Evolutionary conservation across 2,888 invertebrate genomes (phyloP).

Genomic region (Cyrtodaria siliqua): DNA sequence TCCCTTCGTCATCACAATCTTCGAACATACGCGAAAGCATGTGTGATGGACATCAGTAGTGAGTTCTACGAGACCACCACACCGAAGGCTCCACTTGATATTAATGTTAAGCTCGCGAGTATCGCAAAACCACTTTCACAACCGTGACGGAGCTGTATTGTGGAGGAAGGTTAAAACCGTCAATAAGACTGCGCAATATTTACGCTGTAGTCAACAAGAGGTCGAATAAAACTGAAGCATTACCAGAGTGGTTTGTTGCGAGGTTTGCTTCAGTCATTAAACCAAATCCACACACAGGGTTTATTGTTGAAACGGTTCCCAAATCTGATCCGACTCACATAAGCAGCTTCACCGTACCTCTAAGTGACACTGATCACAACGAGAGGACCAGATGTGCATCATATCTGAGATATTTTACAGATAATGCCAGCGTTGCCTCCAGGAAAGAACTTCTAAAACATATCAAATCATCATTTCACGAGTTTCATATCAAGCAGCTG

Average conservation of each 20-base stretch:
- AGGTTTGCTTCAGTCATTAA: conserved; percentile 56
- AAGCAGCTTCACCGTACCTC: conserved; percentile 67
- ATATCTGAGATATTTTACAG: conserved; percentile 73
- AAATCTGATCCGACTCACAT: conserved; percentile 53
- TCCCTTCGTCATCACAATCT: conserved; percentile 69
- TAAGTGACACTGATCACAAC: conserved; percentile 70
- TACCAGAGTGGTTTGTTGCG: conserved; percentile 77
- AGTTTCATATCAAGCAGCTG: conserved; percentile 70
- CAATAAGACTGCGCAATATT: conserved; percentile 70
- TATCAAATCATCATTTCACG: conserved; percentile 69
- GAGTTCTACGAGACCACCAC: conserved; percentile 79
- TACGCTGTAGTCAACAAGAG: conserved; percentile 70
- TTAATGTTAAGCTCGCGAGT: conserved; percentile 69
- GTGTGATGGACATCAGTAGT: conserved; percentile 73
- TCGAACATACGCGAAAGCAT: conserved; percentile 72
- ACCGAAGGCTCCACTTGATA: conserved; percentile 78
- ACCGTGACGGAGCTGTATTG: conserved; percentile 65
- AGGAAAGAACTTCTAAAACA: conserved; percentile 59
- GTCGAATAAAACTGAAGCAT: conserved; percentile 55
- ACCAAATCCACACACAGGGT: conserved; percentile 16
- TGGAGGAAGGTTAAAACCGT: conserved; percentile 72
- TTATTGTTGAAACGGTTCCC: conserved; percentile 40
- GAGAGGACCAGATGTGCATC: conserved; percentile 73
- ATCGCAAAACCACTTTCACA: conserved; percentile 75
- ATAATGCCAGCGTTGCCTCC: conserved; percentile 74